Evolutionary conservation across 2,797 vertebrate species (phyloP).

Genomic region (Manis javanica): DNA sequence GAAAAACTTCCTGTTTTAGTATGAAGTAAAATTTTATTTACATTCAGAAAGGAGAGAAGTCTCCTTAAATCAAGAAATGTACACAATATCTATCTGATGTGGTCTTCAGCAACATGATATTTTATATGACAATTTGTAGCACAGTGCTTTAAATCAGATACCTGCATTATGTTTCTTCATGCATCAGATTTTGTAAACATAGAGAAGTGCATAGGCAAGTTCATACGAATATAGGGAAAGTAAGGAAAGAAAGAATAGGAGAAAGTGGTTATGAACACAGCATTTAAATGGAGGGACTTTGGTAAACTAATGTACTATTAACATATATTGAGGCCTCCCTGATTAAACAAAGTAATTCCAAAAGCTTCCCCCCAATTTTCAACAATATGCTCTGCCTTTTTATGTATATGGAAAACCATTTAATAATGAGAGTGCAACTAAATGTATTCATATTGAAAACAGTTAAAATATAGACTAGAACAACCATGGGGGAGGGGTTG

Average conservation of each 20-base stretch:
- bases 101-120: not conserved
- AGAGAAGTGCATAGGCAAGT: not conserved
- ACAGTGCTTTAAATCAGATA: not conserved
- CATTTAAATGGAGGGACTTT: not conserved
- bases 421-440: not conserved
- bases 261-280: not conserved
- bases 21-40: not conserved
- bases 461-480: not conserved
- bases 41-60: not conserved
- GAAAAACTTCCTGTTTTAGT: not conserved
- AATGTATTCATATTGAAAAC: not conserved
- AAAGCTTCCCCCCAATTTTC: not conserved
- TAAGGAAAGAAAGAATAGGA: not conserved
- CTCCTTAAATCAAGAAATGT: not conserved
- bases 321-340: not conserved
- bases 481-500: no score
- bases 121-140: not conserved
- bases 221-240: not conserved
- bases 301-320: not conserved
- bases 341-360: not conserved
- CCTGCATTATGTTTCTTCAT: not conserved
- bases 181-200: not conserved
- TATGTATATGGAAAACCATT: not conserved
- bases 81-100: not conserved
- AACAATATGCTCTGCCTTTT: not conserved